Evolutionary conservation across 2,113 vertebrate species (phyloP).

Genomic region (Rafetus swinhoei): DNA sequence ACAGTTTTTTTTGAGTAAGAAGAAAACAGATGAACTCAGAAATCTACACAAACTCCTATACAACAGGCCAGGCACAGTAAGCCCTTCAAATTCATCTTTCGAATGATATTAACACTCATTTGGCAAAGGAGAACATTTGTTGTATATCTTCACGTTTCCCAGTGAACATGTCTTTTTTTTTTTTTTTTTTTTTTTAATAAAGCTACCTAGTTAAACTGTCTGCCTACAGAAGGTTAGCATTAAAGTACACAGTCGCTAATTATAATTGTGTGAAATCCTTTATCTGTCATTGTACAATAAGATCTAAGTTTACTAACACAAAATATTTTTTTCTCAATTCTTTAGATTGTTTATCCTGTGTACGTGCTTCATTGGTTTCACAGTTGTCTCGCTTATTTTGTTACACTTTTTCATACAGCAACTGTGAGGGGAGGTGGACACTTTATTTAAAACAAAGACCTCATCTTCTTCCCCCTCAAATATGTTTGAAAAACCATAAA

Average conservation of each 20-base stretch:
- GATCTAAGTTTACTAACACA: not conserved
- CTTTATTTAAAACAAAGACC: too few species aligned
- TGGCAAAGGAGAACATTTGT: not conserved
- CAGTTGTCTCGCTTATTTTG: not conserved
- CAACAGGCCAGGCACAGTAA: slow-evolving; percentile 95
- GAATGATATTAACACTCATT: not conserved
- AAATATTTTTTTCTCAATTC: not conserved
- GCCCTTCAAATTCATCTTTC: slow-evolving; percentile 28
- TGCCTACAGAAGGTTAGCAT: not conserved
- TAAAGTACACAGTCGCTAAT: not conserved
- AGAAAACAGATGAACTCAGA: slow-evolving; percentile 92
- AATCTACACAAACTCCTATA: slow-evolving; percentile 94
- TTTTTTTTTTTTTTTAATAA: not conserved
- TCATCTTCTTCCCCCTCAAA: too few species aligned
- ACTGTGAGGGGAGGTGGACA: too few species aligned
- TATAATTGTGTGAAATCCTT: not conserved
- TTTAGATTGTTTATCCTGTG: not conserved
- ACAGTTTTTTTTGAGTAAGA: slow-evolving; percentile 90
- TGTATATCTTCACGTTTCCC: not conserved
- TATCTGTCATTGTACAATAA: not conserved
- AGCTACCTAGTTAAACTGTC: rapidly evolving
- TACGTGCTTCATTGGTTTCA: not conserved
- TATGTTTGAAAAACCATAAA: not conserved
- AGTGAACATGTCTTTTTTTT: not conserved
- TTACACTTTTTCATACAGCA: not conserved